Base-by-base conservation (phyloP, 2,888 invertebrate species). In the Phortica okadai region DNA sequence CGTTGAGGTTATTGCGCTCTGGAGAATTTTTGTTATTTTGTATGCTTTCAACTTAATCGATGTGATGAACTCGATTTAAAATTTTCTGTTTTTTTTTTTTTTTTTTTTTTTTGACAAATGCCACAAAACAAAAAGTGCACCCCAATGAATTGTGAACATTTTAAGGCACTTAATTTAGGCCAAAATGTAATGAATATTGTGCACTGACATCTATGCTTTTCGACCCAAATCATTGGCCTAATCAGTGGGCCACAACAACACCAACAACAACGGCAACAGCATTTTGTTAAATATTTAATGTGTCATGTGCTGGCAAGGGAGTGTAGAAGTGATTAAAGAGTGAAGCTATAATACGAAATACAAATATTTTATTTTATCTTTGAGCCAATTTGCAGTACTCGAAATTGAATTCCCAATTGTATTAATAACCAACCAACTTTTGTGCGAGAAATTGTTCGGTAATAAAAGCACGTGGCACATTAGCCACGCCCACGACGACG, bases 1-100 rank as follows among this genome's bases (percentile, higher is more conserved):
- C 10, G 33, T 14, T 33, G 64, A 33, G 64, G 64, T 64, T 64
- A 64, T 64, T 64, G 64, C 64, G 64, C 64, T 33, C 64, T 64
- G 14, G 64, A 64, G 64, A 64, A 6, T 33, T 64, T 64, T 21
- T 33, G 64, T 14, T 33, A 33, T 50, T 50, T 64, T 25, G 11
- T 33, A 11, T 33, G 41, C 64, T 59, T 59, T 59, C 21, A 59
- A 16, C 59, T 59, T 8, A 50, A 50, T 50, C 50, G 50, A 11
- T 11, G 50, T 14, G 14, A 3, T 50, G 50, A 50, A 50, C 50
- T 50, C 50, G 6, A 50, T 14, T 50, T 8, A 50, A 50, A 50
- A 50, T 11, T 50, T 21, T 10, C 59, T 59, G 8, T 59, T 25
- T 21, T 21, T 0, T 59, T 25, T 59, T 25, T 21, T 21, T 25